Evolutionary conservation across 2,888 invertebrate species (phyloP).

Genomic region (Thumatha senex): DNA sequence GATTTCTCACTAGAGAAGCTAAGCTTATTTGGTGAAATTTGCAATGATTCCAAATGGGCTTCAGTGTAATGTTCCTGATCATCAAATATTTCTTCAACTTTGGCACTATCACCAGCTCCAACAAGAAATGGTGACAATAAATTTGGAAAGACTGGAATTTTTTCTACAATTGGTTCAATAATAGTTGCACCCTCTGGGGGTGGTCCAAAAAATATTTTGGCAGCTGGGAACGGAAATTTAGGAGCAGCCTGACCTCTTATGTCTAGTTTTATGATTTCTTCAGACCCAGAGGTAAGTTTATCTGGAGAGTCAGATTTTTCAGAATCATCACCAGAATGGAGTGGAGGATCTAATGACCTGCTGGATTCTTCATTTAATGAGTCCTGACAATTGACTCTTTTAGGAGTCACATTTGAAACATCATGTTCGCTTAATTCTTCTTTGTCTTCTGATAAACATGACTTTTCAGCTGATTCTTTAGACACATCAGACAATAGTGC

Average conservation of each 20-base stretch:
- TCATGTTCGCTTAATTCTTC: slow-evolving; percentile 35
- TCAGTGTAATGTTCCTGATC: slow-evolving; percentile 37
- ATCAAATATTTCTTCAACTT: slow-evolving; percentile 59
- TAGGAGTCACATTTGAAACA: slow-evolving; percentile 50
- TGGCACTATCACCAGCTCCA: slow-evolving; percentile 52
- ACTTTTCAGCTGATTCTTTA: slow-evolving; percentile 46
- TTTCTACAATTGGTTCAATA: slow-evolving; percentile 53
- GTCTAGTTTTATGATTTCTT: slow-evolving; percentile 77
- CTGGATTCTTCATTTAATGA: slow-evolving; percentile 67
- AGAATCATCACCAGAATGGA: slow-evolving; percentile 39
- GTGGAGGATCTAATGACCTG: slow-evolving; percentile 41
- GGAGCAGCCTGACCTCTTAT: slow-evolving; percentile 72
- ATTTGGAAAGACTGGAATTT: slow-evolving; percentile 63
- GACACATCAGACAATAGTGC: slow-evolving; percentile 63
- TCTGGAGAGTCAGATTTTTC: slow-evolving; percentile 45
- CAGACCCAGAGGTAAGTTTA: slow-evolving; percentile 64
- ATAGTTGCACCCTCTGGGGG: slow-evolving; percentile 68
- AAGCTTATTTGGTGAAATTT: slow-evolving; percentile 27
- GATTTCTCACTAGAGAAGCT: slow-evolving; percentile 46
- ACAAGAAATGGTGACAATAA: slow-evolving; percentile 70
- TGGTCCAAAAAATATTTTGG: slow-evolving; percentile 74
- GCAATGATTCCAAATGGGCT: slow-evolving; percentile 29
- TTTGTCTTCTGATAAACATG: slow-evolving; percentile 19
- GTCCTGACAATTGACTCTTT: slow-evolving; percentile 62
- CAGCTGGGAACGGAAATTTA: slow-evolving; percentile 59